Evolutionary conservation across 2,888 invertebrate genomes (phyloP), one percentile per base, ranked within the genome.

Genomic region (Troides aeacus): DNA sequence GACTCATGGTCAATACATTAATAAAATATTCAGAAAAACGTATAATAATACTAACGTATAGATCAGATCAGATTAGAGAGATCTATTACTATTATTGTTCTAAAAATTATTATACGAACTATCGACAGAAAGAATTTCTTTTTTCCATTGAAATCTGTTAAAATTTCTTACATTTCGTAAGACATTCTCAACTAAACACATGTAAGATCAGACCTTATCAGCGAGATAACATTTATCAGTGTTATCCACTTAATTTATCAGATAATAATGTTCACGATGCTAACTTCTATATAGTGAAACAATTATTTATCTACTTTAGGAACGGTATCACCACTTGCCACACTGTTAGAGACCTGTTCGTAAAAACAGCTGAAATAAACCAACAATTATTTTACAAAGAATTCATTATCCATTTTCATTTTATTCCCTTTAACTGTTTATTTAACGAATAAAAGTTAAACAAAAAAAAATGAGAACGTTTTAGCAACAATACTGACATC

Each of bases 211-310:
- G 78, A 74, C 74, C 80, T 87, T 90, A 90, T 90, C 90, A 85
- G 74, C 23, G 64, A 81, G 90, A 89, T 90, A 88, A 79, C 78
- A 75, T 77, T 70, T 64, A 76, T 79, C 78, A 78, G 80, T 79
- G 81, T 88, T 88, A 90, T 89, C 89, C 86, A 76, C 77, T 71
- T 76, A 79, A 79, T 77, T 85, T 88, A 89, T 87, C 85, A 81
- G 88, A 88, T 89, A 87, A 86, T 72, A 69, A 63, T 68, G 63
- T 64, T 66, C 63, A 46, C 57, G 65, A 60, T 71, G 67, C 39
- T 56, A 66, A 71, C 72, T 53, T 65, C 70, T 42, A 70, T 58
- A 66, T 66, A 57, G 42, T 63, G 30, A 70, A 70, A 70, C 66
- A 70, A 66, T 70, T 39, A 46, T 70, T 58, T 66, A 66, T 66